Evolutionary conservation across 2,797 vertebrate genomes (phyloP), one percentile per base, ranked within the genome.

Genomic region (Karalla daura): DNA sequence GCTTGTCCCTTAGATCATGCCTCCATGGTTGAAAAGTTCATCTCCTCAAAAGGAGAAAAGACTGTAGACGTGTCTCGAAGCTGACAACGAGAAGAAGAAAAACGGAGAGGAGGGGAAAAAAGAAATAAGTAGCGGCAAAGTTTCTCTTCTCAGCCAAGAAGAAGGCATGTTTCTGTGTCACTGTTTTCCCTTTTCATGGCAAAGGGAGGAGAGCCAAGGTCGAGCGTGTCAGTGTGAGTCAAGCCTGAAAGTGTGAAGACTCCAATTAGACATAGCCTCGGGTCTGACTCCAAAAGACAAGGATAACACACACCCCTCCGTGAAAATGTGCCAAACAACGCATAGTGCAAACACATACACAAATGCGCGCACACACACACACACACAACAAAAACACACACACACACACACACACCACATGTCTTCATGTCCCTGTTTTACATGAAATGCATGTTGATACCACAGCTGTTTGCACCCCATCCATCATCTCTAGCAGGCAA

Each of bases 251-350:
- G 89, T 93, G 92, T 92, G 91, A 94, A 93, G 89, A 90, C 90
- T 92, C 92, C 93, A 93, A 94, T 94, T 94, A 93, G 92, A 93
- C 86, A 87, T 90, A 90, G 88, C 93, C 92, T 88, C 71, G 73
- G 90, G 93, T 93, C 88, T 91, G 91, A 93, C 91, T 93, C 91
- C 88, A 91, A 90, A 92, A 93, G 91, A 94, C 87, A 90, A 89
- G 89, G 87, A 91, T 90, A 89, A 91, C 89, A 88, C 86, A 89
- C 90, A 88, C 87, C 84, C 83, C 81, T 89, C 76, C 71, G 45
- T 80, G 81, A 90, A 91, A 91, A 93, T 89, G 88, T 92, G 91
- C 88, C 90, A 91, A 92, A 90, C 90, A 91, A 90, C 83, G 64
- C 86, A 78, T 71, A 78, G 84, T 77, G 84, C 83, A 90, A 84